These are phyloP conservation scores for Mesocricetus auratus DNA, from an alignment of 2,113 vertebrate species.

Conservation along the genomic window DNA sequence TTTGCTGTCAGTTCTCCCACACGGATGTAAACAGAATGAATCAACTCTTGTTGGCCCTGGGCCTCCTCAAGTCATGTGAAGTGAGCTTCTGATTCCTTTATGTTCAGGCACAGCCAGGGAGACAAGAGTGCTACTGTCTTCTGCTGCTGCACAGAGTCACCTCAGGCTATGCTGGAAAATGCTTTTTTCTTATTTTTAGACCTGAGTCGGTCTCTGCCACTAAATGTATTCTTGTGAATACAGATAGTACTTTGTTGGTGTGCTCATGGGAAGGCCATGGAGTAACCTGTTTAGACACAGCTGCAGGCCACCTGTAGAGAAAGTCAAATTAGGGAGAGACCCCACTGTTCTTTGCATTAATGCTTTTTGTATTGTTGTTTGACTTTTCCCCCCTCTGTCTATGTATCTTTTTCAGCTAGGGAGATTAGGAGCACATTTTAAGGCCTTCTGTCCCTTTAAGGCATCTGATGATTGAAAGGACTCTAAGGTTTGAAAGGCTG, in stretches of 20 bases:
- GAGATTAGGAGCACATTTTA: slow-evolving; percentile 86
- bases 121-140: slow-evolving; percentile 97
- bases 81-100: slow-evolving; percentile 93
- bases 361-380: slow-evolving; percentile 91
- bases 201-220: slow-evolving; percentile 89
- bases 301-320: slow-evolving; percentile 97
- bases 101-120: slow-evolving; percentile 89
- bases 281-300: slow-evolving; percentile 95
- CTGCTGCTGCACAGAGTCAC: slow-evolving; percentile 89
- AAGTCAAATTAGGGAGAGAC: slow-evolving; percentile 96
- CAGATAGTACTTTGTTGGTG: slow-evolving; percentile 89
- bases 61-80: slow-evolving; percentile 93
- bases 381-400: slow-evolving; percentile 86
- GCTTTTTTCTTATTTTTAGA: slow-evolving; percentile 94
- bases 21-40: slow-evolving; percentile 90
- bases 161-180: slow-evolving; percentile 93
- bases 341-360: slow-evolving; percentile 94
- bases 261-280: slow-evolving; percentile 87
- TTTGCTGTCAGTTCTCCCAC: slow-evolving; percentile 79
- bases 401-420: slow-evolving; percentile 87
- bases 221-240: slow-evolving; percentile 91
- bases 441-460: slow-evolving; percentile 90
- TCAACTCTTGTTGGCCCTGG: slow-evolving; percentile 90
- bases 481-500: slow-evolving; percentile 85
- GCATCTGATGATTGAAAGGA: slow-evolving; percentile 88